These are phyloP conservation scores for Synodontis membranacea DNA, from an alignment of 2,113 vertebrate genomes.

Conservation along the genomic window DNA sequence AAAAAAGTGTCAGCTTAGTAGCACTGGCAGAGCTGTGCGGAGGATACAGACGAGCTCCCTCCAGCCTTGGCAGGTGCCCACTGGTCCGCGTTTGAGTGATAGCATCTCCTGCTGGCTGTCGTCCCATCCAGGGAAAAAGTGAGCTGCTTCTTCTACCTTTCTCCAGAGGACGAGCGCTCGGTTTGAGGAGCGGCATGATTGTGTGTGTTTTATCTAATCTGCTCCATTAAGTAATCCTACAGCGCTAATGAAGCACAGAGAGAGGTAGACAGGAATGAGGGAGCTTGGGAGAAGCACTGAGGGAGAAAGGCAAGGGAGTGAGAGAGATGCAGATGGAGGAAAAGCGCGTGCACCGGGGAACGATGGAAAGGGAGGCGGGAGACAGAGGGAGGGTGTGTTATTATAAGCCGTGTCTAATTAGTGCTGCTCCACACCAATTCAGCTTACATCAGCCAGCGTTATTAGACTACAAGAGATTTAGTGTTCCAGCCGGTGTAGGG, in stretches of 20 bases:
- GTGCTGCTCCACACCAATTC: conserved; percentile 52
- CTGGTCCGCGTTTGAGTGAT: conserved; percentile 1
- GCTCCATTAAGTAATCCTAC: conserved; percentile 52
- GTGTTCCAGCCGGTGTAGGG: conserved; percentile 26
- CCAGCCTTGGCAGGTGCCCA: not conserved
- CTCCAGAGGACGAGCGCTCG: conserved; percentile 29
- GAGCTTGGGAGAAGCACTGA: conserved; percentile 9
- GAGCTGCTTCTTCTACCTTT: conserved; percentile 4
- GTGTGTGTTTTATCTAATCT: conserved; percentile 56
- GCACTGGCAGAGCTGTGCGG: no score
- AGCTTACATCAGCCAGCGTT: conserved; percentile 46
- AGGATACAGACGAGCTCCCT: not conserved
- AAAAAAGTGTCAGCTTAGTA: not conserved
- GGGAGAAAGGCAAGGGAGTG: conserved; percentile 15
- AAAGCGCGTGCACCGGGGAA: not conserved
- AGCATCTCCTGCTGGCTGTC: conserved; percentile 22
- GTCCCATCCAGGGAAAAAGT: conserved; percentile 23
- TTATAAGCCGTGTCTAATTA: conserved; percentile 56
- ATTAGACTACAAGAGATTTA: conserved; percentile 53
- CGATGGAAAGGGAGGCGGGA: not conserved
- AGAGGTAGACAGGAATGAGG: conserved; percentile 11
- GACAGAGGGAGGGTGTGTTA: conserved; percentile 43
- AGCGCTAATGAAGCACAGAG: conserved; percentile 51
- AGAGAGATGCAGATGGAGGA: conserved; percentile 4
- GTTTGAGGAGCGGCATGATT: conserved; percentile 41